Evolutionary conservation across 2,797 vertebrate genomes (phyloP).

Genomic region (Gobio occitaniae): DNA sequence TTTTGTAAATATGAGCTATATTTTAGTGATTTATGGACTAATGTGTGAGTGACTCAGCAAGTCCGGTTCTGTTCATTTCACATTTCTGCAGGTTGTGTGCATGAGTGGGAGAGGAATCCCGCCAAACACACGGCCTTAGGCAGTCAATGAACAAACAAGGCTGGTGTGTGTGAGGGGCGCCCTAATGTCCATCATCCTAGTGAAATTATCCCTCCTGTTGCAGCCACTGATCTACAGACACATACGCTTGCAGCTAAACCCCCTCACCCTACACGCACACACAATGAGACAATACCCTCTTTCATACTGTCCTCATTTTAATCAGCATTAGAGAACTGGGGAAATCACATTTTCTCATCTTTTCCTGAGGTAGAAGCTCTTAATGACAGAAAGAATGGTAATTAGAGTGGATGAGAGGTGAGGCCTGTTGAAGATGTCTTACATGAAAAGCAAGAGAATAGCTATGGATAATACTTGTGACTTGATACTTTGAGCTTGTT

Average conservation of each 20-base stretch:
- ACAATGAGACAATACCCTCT: slow-evolving; percentile 89
- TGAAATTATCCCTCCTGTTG: slow-evolving; percentile 90
- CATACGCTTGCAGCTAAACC: slow-evolving; percentile 57
- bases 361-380: slow-evolving; percentile 58
- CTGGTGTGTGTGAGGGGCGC: slow-evolving; percentile 67
- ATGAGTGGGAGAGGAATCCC: slow-evolving; percentile 47
- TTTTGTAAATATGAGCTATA: background rate
- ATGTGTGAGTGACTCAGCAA: slow-evolving; percentile 39
- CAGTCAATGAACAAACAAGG: slow-evolving; percentile 48
- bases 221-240: slow-evolving; percentile 79
- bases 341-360: slow-evolving; percentile 86
- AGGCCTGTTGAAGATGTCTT: slow-evolving; percentile 51
- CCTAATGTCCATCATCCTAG: slow-evolving; percentile 90
- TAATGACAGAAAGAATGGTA: slow-evolving; percentile 63
- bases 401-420: slow-evolving; percentile 60
- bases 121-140: slow-evolving; percentile 40
- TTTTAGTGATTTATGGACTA: slow-evolving; percentile 5
- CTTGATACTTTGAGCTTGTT: slow-evolving; percentile 21
- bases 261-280: slow-evolving; percentile 74
- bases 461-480: slow-evolving; percentile 8
- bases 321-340: slow-evolving; percentile 87
- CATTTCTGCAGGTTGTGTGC: slow-evolving; percentile 50
- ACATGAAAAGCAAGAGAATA: slow-evolving; percentile 49
- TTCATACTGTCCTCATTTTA: slow-evolving; percentile 83
- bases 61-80: slow-evolving; percentile 39